Percentiles rank a stretch among this genome's conserved stretches.
Evolutionary conservation across 2,888 invertebrate species (phyloP).

Genomic region (Caenorhabditis imperialis): DNA sequence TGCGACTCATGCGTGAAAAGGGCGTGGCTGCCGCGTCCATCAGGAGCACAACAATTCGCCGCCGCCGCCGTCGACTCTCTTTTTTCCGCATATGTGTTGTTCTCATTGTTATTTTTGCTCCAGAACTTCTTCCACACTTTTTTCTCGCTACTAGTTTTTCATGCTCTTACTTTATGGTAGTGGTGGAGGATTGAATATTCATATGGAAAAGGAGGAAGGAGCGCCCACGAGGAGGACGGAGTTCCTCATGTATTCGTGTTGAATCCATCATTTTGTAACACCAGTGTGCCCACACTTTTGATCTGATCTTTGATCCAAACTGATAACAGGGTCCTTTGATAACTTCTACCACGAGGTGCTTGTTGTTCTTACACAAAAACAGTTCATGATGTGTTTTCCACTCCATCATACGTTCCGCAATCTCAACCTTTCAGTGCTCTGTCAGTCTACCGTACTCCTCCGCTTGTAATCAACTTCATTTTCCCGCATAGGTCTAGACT

Average conservation of each 20-base stretch:
- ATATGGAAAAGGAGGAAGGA: conserved; percentile 23
- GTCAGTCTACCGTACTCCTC: no score
- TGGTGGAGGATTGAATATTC: conserved; percentile 38
- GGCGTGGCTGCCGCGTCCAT: conserved; percentile 57
- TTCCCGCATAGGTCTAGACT: no score
- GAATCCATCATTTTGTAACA: conserved; percentile 26
- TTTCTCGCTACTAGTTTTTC: conserved; percentile 6
- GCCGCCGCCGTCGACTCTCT: no score
- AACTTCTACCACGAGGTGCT: no score
- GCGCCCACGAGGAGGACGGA: conserved; percentile 25
- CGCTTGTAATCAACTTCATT: no score
- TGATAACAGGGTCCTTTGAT: conserved; percentile 16
- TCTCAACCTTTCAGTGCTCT: no score
- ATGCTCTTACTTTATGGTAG: conserved; percentile 18
- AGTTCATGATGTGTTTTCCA: no score
- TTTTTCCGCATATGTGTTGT: conserved; percentile 55
- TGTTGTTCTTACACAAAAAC: no score
- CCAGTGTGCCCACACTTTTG: conserved; percentile 1
- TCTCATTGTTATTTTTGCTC: conserved; percentile 54
- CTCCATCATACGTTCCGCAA: no score
- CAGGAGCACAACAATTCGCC: conserved; percentile 56
- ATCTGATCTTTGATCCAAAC: conserved; percentile 37
- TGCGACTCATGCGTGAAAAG: conserved; percentile 58
- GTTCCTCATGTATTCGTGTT: conserved; percentile 39
- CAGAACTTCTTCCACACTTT: conserved; percentile 45